Conservation (phyloP, 2,888 invertebrate genomes). For the Hyles lineata region DNA sequence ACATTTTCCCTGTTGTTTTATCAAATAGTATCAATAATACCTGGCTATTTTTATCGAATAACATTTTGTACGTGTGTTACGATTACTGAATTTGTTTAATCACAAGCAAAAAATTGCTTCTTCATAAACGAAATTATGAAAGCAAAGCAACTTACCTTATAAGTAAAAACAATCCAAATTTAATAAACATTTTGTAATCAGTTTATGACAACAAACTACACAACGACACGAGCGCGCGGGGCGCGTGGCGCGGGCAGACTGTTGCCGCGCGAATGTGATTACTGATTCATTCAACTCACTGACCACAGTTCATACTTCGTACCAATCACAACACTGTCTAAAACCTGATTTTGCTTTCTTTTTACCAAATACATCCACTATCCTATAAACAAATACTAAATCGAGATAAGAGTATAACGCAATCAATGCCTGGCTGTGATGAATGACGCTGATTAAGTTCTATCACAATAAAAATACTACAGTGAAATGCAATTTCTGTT, state of each 20-base stretch:
- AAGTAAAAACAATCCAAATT: constrained; percentile 45
- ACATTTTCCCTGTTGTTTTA: too few species aligned
- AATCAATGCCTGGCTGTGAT: too few species aligned
- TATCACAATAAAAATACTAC: background rate
- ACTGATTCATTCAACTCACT: background rate
- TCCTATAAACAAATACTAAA: too few species aligned
- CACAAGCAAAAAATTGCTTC: too few species aligned
- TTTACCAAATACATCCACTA: background rate
- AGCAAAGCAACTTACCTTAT: constrained; percentile 38
- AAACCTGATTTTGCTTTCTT: background rate
- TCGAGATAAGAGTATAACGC: too few species aligned
- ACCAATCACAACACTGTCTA: background rate
- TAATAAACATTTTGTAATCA: constrained; percentile 44
- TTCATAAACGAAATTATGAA: too few species aligned
- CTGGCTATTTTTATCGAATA: background rate
- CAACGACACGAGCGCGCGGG: background rate
- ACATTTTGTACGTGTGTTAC: background rate
- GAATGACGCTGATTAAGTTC: too few species aligned
- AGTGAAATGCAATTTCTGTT: background rate
- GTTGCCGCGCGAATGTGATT: background rate
- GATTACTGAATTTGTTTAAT: background rate
- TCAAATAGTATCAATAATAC: too few species aligned
- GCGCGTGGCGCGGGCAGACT: constrained; percentile 8
- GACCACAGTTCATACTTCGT: constrained; percentile 4
- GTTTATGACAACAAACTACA: background rate